Conservation (phyloP, 53 echinoderm and acorn worm species). For the Paracentrotus lividus region DNA sequence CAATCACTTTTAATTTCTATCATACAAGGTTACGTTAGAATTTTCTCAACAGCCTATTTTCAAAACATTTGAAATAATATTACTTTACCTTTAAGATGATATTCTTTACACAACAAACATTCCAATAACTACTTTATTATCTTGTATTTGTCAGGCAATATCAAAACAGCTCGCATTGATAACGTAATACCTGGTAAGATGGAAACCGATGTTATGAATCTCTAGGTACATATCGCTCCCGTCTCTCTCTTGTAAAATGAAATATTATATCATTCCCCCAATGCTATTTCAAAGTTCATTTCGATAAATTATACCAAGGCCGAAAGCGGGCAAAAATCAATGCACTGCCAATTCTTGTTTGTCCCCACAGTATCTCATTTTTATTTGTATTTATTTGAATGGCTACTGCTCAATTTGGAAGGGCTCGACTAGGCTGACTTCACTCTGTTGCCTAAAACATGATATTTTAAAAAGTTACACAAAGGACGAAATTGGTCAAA, state of each 20-base stretch:
- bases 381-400: not conserved
- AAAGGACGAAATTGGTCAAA: not conserved
- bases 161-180: not conserved
- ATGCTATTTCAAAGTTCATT: not conserved
- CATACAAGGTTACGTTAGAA: not conserved
- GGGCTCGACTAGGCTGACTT: not conserved
- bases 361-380: constrained; percentile 17
- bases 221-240: not conserved
- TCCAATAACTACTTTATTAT: not conserved
- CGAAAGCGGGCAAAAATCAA: not conserved
- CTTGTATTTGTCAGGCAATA: not conserved
- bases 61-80: not conserved
- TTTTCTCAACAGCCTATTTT: not conserved
- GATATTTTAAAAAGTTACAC: not conserved
- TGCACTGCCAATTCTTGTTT: not conserved
- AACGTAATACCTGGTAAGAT: not conserved
- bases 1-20: not conserved
- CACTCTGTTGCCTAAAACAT: not conserved
- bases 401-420: not conserved
- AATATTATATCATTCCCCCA: not conserved
- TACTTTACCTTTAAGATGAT: not conserved
- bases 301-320: not conserved
- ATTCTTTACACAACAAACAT: not conserved
- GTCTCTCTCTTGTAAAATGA: not conserved
- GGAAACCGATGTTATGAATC: not conserved